Evolutionary conservation across 2,888 invertebrate species (phyloP), one percentile per base, ranked within the genome.

Genomic region (Junonia oenone): DNA sequence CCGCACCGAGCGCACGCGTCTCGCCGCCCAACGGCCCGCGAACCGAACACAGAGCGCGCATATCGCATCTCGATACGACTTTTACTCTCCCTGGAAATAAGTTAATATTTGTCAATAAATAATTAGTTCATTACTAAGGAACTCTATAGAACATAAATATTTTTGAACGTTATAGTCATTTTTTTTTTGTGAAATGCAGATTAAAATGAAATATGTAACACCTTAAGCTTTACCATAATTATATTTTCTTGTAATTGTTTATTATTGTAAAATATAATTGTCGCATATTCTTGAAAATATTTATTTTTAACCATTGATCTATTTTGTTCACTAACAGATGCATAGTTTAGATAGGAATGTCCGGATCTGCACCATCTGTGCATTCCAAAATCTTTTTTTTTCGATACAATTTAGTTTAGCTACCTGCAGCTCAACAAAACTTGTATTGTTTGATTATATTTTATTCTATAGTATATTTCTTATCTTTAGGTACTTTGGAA

Each of bases 11-110:
- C 73, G 88, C 92, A 85, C 92, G 92, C 89, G 91, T 92, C 91
- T 94, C 94, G 91, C 94, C 94, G 93, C 93, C 94, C 92, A 94
- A 90, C 91, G 94, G 94, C 93, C 94, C 94, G 93, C 94, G 94
- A 93, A 94, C 94, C 93, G 94, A 94, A 93, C 94, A 94, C 92
- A 94, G 93, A 92, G 93, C 92, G 87, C 93, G 93, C 92, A 93
- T 93, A 92, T 94, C 92, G 90, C 90, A 90, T 90, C 90, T 89
- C 90, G 90, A 88, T 74, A 83, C 80, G 75, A 76, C 86, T 83
- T 75, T 86, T 87, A 83, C 89, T 75, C 73, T 75, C 81, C 73
- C 90, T 90, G 82, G 1, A 83, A 88, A n/a, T n/a, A n/a, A n/a
- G n/a, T n/a, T n/a, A n/a, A n/a, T n/a, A n/a, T n/a, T n/a, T n/a